Evolutionary conservation across 37 sponge, comb jelly and placozoan genomes (phyloP).

Genomic region (Trichoplax adhaerens): DNA sequence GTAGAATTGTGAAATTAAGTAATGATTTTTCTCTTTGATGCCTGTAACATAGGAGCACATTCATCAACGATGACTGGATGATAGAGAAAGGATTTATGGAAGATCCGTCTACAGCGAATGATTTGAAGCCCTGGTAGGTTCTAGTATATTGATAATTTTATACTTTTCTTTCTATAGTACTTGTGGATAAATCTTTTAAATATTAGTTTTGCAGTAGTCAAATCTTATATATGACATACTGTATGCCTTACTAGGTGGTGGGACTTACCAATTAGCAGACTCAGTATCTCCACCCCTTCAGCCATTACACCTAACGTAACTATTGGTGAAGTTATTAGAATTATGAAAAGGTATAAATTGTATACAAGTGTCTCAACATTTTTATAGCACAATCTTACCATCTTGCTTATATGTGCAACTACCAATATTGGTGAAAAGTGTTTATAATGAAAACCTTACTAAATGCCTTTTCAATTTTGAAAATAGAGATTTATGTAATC

Average conservation of each 20-base stretch:
- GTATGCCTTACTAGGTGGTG: conserved; percentile 41
- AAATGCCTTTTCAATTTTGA: too few species aligned
- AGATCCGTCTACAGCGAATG: conserved; percentile 6
- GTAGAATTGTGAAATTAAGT: too few species aligned
- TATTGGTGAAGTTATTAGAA: conserved; percentile 23
- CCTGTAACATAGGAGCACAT: conserved; percentile 47
- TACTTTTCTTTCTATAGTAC: too few species aligned
- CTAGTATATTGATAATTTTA: too few species aligned
- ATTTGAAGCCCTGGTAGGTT: conserved; percentile 4
- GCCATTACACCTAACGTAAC: conserved; percentile 16
- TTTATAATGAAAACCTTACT: too few species aligned
- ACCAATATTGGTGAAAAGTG: too few species aligned
- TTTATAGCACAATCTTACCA: too few species aligned
- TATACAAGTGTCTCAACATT: too few species aligned
- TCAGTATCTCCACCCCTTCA: conserved; percentile 14
- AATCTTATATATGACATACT: too few species aligned
- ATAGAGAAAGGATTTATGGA: conserved; percentile 51
- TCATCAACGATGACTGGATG: conserved; percentile 84
- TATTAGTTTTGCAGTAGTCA: too few species aligned
- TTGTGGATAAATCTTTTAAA: too few species aligned
- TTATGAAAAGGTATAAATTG: conserved; percentile 14
- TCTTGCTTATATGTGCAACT: too few species aligned
- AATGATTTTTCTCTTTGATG: background rate
- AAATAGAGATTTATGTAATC: conserved; percentile 18
- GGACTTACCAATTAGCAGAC: conserved; percentile 22